Evolutionary conservation across 1,140 invertebrate species (phyloP).

Genomic region (Caerostris darwini): DNA sequence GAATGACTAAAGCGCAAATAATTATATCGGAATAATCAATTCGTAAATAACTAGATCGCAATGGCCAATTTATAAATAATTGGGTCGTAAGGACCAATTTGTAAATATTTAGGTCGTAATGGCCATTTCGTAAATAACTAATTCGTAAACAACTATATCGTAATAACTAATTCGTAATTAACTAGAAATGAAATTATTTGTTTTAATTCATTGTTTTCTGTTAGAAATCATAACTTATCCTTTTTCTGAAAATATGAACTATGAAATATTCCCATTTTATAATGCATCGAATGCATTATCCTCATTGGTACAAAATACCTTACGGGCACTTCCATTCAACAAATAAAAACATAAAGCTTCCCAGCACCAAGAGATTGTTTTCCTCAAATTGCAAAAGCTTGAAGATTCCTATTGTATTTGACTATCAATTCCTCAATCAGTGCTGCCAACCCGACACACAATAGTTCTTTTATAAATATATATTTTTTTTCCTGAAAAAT

Average conservation of each 20-base stretch:
- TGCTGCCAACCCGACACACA: neutral
- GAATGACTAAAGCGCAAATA: too few species aligned
- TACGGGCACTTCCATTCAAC: neutral
- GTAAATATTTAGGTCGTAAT: too few species aligned
- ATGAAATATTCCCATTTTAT: neutral
- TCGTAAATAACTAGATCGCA: too few species aligned
- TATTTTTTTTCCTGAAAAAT: neutral
- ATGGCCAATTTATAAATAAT: too few species aligned
- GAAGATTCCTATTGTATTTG: neutral
- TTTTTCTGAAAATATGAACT: neutral
- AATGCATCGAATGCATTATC: neutral
- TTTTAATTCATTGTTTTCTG: too few species aligned
- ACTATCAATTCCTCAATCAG: constrained; percentile 26
- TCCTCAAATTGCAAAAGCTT: neutral
- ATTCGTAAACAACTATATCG: too few species aligned
- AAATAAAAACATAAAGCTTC: neutral
- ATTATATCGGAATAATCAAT: too few species aligned
- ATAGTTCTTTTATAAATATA: neutral
- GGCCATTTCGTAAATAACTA: too few species aligned
- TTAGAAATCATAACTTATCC: too few species aligned
- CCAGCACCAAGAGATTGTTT: neutral
- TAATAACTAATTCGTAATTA: too few species aligned
- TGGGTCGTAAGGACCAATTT: too few species aligned
- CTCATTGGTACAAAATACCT: neutral
- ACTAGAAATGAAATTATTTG: too few species aligned